Base-by-base conservation (phyloP, 2,797 vertebrate genomes). In the Molossus molossus region DNA sequence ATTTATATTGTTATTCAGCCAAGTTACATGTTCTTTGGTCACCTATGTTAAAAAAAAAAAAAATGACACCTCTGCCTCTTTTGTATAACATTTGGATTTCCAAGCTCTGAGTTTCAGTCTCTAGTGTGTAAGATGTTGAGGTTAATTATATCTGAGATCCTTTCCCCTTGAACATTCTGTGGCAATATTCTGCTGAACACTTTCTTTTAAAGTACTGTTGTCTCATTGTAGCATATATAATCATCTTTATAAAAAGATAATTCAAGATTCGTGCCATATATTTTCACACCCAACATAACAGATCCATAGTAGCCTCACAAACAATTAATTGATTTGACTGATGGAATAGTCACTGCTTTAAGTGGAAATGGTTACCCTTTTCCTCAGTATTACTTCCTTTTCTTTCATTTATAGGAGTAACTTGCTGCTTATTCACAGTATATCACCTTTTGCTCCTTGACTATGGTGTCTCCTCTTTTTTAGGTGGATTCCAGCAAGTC, bases 11-110 rank as follows among this genome's bases (percentile, higher is more conserved):
- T 67, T 27, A 67, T 92, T 25, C 7, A 62, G 8, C 9, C 57
- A 87, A 10, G 29, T 40, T 90, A 86, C 79, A 40, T 86, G 37
- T 50, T 95, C n/a, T 87, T 73, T 83, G 25, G 23, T 75, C 10
- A 83, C 20, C 23, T 94, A 72, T 9, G 29, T 72, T 50, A 82
- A 57, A 67, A 73, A 50, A 92, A 69, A 86, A 13, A 69, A 50
- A 90, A 18, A 17, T 50, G 62, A 87, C n/a, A 70, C 6, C 9
- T 73, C 67, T 40, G 29, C 9, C 1, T 84, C 18, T 90, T 3
- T 21, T 1, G 55, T 37, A 11, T 69, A 40, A 69, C 21, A 27
- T 53, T 58, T 55, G 13, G 17, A 75, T 23, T 87, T 84, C 7
- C 25, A 90, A 53, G 5, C 14, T n/a, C 67, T 80, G 17, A 14